Conservation (phyloP, 2,888 invertebrate species). For the Lamellibrachia satsuma region DNA sequence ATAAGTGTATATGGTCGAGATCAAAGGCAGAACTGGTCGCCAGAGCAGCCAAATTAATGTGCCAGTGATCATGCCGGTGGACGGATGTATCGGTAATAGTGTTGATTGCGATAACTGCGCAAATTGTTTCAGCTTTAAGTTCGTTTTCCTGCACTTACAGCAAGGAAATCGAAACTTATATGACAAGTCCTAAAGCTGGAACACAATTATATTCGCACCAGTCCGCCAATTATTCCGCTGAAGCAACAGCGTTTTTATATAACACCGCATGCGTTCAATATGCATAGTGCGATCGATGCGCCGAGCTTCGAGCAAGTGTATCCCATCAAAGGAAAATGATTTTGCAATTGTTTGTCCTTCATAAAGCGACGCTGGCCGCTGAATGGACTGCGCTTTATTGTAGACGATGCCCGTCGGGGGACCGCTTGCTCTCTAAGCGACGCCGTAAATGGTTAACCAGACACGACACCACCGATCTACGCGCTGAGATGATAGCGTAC, state of each 20-base stretch:
- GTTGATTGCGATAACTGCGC: not conserved
- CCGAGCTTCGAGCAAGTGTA: not conserved
- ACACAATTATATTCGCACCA: not conserved
- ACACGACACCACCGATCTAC: not conserved
- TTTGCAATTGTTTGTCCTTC: slow-evolving; percentile 13
- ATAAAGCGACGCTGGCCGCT: not conserved
- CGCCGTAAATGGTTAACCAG: not conserved
- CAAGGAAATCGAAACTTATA: slow-evolving; percentile 9
- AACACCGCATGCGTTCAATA: not conserved
- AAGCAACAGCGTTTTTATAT: not conserved
- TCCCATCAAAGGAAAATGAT: slow-evolving; percentile 1
- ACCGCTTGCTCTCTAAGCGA: slow-evolving; percentile 7
- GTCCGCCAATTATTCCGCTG: not conserved
- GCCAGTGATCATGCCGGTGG: not conserved
- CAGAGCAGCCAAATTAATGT: not conserved
- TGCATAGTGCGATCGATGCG: not conserved
- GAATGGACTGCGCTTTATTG: not conserved
- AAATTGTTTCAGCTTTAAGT: slow-evolving; percentile 1
- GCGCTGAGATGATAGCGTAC: not conserved
- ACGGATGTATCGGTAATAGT: not conserved
- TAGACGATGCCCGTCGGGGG: not conserved
- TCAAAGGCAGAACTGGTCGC: not conserved
- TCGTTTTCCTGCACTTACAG: not conserved
- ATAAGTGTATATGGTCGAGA: not conserved
- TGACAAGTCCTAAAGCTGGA: not conserved